These are phyloP conservation scores for Molanna angustata DNA, from an alignment of 2,888 invertebrate species.

Conservation along the genomic window DNA sequence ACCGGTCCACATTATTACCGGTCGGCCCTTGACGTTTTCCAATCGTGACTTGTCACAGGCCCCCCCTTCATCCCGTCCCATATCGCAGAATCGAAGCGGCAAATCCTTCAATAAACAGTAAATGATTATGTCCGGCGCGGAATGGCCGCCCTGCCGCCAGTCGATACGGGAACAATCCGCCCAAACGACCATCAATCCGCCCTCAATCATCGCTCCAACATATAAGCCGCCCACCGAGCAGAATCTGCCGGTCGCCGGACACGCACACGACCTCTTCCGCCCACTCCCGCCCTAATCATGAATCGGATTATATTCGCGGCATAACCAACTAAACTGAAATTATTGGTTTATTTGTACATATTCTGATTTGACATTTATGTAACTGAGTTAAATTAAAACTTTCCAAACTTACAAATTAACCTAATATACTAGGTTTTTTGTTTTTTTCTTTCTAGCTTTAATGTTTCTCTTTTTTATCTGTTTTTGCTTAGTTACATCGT, in stretches of 20 bases:
- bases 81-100: slow-evolving; percentile 26
- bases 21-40: no score
- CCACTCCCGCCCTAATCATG: slow-evolving; percentile 18
- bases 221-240: slow-evolving; percentile 29
- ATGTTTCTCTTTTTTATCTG: no score
- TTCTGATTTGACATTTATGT: no score
- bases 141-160: slow-evolving; percentile 31
- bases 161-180: slow-evolving; percentile 33
- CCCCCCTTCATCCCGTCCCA: slow-evolving; percentile 11
- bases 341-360: no score
- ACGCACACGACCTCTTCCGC: slow-evolving; percentile 1
- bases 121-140: slow-evolving; percentile 31
- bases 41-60: slow-evolving; percentile 11
- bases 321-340: slow-evolving; percentile 3
- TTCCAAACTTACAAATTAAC: no score
- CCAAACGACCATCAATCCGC: slow-evolving; percentile 34
- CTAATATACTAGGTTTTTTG: no score
- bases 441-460: no score
- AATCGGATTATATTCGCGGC: neutral
- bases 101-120: slow-evolving; percentile 34
- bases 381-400: no score
- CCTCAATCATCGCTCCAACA: slow-evolving; percentile 33
- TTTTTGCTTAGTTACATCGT: no score
- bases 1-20: no score
- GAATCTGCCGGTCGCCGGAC: slow-evolving; percentile 15